Evolutionary conservation across 2,113 vertebrate species (phyloP).

Genomic region (Amia ocellicauda): DNA sequence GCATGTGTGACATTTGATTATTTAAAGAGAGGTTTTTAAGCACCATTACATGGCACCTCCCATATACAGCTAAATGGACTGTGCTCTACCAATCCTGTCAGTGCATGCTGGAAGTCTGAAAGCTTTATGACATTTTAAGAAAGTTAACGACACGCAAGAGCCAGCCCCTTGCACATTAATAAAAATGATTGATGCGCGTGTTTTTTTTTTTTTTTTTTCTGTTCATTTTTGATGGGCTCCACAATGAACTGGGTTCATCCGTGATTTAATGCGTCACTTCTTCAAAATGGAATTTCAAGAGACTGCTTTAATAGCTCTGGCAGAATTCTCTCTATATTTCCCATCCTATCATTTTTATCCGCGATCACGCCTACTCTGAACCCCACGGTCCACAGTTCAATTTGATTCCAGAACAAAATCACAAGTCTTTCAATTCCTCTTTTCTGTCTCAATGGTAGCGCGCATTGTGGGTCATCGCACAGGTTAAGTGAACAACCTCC

Average conservation of each 20-base stretch:
- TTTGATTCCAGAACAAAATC: constrained; percentile 26
- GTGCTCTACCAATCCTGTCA: neutral
- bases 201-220: neutral
- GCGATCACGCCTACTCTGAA: constrained; percentile 4
- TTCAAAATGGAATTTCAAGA: constrained; percentile 7
- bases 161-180: neutral
- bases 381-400: constrained; percentile 2
- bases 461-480: constrained; percentile 48
- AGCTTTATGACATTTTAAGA: neutral
- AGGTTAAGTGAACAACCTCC: constrained; percentile 52
- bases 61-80: neutral
- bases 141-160: neutral
- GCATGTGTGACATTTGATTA: too few relatives aligned
- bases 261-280: neutral
- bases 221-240: neutral
- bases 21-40: neutral
- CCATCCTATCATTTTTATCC: neutral
- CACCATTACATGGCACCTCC: neutral
- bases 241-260: neutral
- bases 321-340: neutral
- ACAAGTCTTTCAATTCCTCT: constrained; percentile 39
- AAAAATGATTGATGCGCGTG: neutral
- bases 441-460: constrained; percentile 30
- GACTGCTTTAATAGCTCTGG: neutral
- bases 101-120: neutral